A percentile compares a stretch with the other conserved stretches of the same genome.
These are phyloP conservation scores for Pyrocoelia pectoralis DNA, from an alignment of 2,888 invertebrate genomes.

Conservation along the genomic window DNA sequence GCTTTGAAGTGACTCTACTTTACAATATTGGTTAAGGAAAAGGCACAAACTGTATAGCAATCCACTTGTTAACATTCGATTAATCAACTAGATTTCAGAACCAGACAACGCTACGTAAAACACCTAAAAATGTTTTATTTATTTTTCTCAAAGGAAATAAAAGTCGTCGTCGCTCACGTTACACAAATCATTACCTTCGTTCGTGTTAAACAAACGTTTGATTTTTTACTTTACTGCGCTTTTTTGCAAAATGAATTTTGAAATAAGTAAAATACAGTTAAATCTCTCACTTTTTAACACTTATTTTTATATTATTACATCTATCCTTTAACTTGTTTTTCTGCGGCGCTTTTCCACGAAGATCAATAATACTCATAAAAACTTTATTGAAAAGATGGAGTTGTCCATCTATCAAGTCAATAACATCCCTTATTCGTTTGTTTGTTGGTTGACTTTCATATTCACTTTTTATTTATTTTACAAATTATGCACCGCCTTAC, in stretches of 20 bases:
- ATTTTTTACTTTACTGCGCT: too few species aligned
- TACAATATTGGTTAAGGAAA: not conserved
- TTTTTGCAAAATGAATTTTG: too few species aligned
- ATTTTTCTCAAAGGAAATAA: too few species aligned
- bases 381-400: constrained; percentile 6
- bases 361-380: constrained; percentile 13
- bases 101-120: too few species aligned
- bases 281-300: not conserved
- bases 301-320: not conserved
- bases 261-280: too few species aligned
- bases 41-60: too few species aligned
- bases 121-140: too few species aligned
- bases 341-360: not conserved
- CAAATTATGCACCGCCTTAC: not conserved
- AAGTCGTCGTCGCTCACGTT: too few species aligned
- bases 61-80: not conserved
- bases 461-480: not conserved
- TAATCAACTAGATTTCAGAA: too few species aligned
- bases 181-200: too few species aligned
- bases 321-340: constrained; percentile 4
- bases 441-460: not conserved
- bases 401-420: not conserved
- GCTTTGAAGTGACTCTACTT: too few species aligned
- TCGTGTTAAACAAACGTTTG: too few species aligned
- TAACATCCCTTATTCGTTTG: not conserved